Conservation (phyloP, 1,140 invertebrate species). For the Zelostemma sp. region DNA sequence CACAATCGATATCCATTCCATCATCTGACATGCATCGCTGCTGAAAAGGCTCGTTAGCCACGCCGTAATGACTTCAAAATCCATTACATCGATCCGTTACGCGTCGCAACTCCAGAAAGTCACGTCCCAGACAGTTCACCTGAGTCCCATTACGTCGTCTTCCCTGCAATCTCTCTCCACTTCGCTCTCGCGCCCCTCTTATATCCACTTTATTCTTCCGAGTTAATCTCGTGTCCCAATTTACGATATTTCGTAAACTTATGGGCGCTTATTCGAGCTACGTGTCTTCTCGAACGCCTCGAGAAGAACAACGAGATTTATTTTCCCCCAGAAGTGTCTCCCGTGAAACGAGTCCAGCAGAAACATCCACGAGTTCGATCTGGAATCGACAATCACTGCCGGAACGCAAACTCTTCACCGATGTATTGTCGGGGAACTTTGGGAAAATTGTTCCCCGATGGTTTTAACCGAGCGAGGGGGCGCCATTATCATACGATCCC, state of each 20-base stretch:
- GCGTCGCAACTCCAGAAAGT: slow-evolving; percentile 27
- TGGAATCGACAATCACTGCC: no score
- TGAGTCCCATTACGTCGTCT: slow-evolving; percentile 20
- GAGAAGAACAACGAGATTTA: not conserved
- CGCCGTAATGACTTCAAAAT: slow-evolving; percentile 41
- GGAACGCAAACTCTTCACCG: no score
- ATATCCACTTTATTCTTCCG: slow-evolving; percentile 10
- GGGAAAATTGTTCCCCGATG: not conserved
- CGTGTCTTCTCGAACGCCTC: slow-evolving; percentile 13
- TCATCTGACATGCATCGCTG: slow-evolving; percentile 29
- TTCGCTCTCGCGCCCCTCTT: not conserved
- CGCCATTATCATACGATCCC: slow-evolving; percentile 25
- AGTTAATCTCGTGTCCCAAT: slow-evolving; percentile 15
- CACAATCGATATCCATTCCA: slow-evolving; percentile 41
- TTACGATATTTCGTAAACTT: slow-evolving; percentile 28
- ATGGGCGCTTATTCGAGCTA: slow-evolving; percentile 13
- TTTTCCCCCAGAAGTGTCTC: not conserved
- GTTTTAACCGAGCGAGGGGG: not conserved
- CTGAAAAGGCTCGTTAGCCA: slow-evolving; percentile 41
- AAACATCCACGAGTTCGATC: no score
- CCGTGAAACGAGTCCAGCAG: not conserved
- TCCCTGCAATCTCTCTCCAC: slow-evolving; percentile 16
- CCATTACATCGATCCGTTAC: slow-evolving; percentile 39
- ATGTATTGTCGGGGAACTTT: no score
- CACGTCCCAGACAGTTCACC: slow-evolving; percentile 27